Evolutionary conservation across 92 coral and sea anemone genomes (phyloP).

Genomic region (Pocillopora meandrina): DNA sequence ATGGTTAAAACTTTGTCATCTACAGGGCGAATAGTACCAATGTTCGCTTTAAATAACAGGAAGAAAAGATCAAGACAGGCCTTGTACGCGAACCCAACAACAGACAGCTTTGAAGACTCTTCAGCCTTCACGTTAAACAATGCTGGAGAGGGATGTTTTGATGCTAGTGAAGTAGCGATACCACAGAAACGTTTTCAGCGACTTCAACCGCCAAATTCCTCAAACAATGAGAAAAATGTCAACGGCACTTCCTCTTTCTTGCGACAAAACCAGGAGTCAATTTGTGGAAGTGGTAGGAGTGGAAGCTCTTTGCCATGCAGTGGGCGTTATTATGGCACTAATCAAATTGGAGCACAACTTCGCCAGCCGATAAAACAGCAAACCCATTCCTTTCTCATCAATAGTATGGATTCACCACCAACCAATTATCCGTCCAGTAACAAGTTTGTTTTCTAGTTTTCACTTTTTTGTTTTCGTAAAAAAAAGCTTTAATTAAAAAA

Average conservation of each 20-base stretch:
- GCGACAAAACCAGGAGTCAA: neutral
- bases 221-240: neutral
- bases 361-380: neutral
- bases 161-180: neutral
- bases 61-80: constrained; percentile 86
- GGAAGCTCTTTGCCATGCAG: neutral
- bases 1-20: neutral
- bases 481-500: neutral
- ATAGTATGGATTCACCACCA: neutral
- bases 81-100: constrained; percentile 75
- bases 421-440: neutral
- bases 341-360: constrained; percentile 19
- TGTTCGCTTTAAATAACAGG: constrained; percentile 75
- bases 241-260: constrained; percentile 7
- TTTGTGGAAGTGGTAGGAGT: neutral
- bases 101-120: constrained; percentile 5
- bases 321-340: neutral
- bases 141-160: neutral
- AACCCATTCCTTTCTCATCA: neutral
- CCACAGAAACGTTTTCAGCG: constrained; percentile 13
- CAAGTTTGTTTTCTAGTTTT: constrained; percentile 16
- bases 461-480: neutral
- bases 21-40: constrained; percentile 72
- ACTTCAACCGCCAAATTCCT: neutral
- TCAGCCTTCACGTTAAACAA: neutral